A percentile compares a stretch with the other conserved stretches of the same genome.
These are phyloP conservation scores for Dasysyrphus tricinctus DNA, from an alignment of 2,888 invertebrate genomes.

Conservation along the genomic window DNA sequence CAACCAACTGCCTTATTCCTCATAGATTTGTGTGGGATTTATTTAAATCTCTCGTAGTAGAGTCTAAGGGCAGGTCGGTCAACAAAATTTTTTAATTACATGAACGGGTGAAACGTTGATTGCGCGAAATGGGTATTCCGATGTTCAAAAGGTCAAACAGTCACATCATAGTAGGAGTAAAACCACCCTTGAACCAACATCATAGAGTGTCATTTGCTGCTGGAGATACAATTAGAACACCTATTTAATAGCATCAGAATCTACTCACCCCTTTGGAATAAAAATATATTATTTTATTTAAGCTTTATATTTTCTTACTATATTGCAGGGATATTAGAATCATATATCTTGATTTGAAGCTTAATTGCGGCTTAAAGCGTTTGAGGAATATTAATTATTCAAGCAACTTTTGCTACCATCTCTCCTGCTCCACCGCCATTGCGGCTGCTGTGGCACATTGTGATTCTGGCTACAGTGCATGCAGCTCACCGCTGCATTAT, in stretches of 20 bases:
- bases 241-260: background rate
- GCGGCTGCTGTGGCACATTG: constrained; percentile 1
- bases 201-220: background rate
- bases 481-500: constrained; percentile 17
- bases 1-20: background rate
- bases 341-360: constrained; percentile 77
- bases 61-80: background rate
- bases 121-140: constrained; percentile 6
- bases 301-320: constrained; percentile 56
- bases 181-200: background rate
- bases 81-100: constrained; percentile 60
- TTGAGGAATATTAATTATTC: constrained; percentile 77
- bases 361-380: constrained; percentile 77
- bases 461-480: constrained; percentile 31
- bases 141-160: constrained; percentile 48
- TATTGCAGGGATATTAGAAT: constrained; percentile 75
- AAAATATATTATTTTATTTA: constrained; percentile 65
- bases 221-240: background rate
- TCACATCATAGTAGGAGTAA: background rate
- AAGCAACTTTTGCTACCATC: constrained; percentile 70
- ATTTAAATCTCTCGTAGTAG: background rate
- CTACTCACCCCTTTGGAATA: background rate
- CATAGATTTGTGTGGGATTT: background rate
- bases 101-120: constrained; percentile 44
- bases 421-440: constrained; percentile 12